A percentile compares a stretch with the other conserved stretches of the same genome.
These are phyloP conservation scores for Fabriciana adippe DNA, from an alignment of 2,888 invertebrate genomes.

Conservation along the genomic window DNA sequence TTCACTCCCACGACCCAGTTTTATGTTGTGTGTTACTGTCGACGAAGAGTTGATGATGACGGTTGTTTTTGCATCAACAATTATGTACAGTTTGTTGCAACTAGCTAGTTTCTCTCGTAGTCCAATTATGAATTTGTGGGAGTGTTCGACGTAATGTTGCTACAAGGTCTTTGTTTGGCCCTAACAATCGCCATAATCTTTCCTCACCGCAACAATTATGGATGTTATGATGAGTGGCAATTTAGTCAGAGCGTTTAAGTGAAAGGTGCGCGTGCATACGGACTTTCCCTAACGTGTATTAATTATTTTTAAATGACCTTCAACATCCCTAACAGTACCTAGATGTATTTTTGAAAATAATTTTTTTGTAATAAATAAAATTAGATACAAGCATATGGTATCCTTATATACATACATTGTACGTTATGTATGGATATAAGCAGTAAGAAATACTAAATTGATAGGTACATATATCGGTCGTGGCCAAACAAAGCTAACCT, in stretches of 20 bases:
- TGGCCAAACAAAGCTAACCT: slow-evolving; percentile 5
- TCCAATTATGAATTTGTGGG: slow-evolving; percentile 77
- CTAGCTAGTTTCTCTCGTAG: slow-evolving; percentile 65
- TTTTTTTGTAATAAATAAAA: background rate
- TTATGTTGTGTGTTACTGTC: slow-evolving; percentile 69
- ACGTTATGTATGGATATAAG: background rate
- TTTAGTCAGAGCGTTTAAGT: slow-evolving; percentile 53
- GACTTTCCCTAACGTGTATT: slow-evolving; percentile 27
- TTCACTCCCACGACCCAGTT: slow-evolving; percentile 80
- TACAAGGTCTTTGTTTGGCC: slow-evolving; percentile 70
- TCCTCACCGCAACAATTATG: slow-evolving; percentile 53
- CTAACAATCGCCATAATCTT: slow-evolving; percentile 65
- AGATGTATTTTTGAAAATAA: too few relatives aligned
- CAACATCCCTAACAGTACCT: background rate
- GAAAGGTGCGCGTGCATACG: slow-evolving; percentile 47
- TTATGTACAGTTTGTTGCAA: slow-evolving; percentile 74
- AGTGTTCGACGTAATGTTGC: slow-evolving; percentile 51
- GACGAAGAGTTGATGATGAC: slow-evolving; percentile 61
- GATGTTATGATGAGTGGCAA: slow-evolving; percentile 58
- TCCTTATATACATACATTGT: background rate
- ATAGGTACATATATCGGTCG: slow-evolving; percentile 17
- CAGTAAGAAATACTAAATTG: background rate
- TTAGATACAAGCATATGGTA: too few relatives aligned
- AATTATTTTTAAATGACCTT: slow-evolving; percentile 9
- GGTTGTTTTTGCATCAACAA: slow-evolving; percentile 78